Base-by-base conservation (phyloP, 2,797 vertebrate genomes). In the Iguana delicatissima region DNA sequence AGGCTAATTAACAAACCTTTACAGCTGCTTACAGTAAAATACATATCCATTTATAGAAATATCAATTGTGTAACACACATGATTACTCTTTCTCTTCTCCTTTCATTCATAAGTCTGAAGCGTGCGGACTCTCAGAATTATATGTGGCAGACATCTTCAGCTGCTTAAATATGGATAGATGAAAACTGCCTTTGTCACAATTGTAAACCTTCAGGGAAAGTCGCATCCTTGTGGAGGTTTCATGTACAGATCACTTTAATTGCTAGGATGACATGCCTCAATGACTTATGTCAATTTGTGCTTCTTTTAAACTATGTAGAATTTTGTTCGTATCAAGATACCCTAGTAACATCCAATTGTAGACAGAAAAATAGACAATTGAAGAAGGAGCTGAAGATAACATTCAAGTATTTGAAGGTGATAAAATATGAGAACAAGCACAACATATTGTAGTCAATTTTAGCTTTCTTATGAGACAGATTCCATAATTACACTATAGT, bases 51-150 rank as follows among this genome's bases (percentile, higher is more conserved):
- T 22, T 4, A 82, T 62, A 22, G 6, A 62, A 62, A 62, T 62
- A 0, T 20, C 59, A 62, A 1, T 18, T 62, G 18, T 20, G 59
- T 62, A 62, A 62, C 57, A 57, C 18, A 57, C 14, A 57, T 57
- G 20, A 6, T 62, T 62, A 62, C 80, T 84, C 29, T 64, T 86
- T 74, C 64, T 46, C 72, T 85, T 57, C 86, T 87, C 90, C 84
- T 93, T 92, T 91, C 89, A 38, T 4, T 6, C 59, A 62, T 62
- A 62, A 62, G 22, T 90, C 82, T 92, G 74, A 52, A 57, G 86
- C 8, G 91, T 57, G 14, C 74, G 42, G 82, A 79, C 81, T 59
- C n/a, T 55, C 87, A 85, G 57, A 69, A 32, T 1, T 20, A 22
- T 52, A 50, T 10, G 29, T 46, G 57, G 38, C 38, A 69, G 59